A percentile compares a stretch with the other conserved stretches of the same genome.
Conservation (phyloP, 2,113 vertebrate genomes). For the Forbesichthys papilliferus region DNA sequence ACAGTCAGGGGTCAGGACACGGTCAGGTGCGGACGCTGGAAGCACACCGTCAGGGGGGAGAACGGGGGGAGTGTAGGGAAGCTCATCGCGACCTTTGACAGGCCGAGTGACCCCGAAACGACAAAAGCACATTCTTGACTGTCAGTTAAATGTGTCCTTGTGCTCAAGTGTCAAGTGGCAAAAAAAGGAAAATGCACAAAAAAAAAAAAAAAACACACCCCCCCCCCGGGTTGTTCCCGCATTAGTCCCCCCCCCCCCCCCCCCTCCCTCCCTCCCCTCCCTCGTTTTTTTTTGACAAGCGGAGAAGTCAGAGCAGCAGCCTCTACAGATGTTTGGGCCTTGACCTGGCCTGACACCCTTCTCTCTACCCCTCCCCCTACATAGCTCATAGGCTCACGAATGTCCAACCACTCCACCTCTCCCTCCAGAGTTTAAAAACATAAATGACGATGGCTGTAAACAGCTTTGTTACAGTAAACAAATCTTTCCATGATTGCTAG, state of each 20-base stretch:
- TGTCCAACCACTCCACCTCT: too few relatives aligned
- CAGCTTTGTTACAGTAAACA: background rate
- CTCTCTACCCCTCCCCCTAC: too few relatives aligned
- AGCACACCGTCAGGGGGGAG: background rate
- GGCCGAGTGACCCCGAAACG: constrained; percentile 51
- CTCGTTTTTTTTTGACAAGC: constrained; percentile 5
- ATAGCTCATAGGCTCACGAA: too few relatives aligned
- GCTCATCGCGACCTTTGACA: constrained; percentile 59
- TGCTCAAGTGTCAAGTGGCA: background rate
- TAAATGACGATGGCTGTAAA: background rate
- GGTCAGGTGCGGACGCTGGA: constrained; percentile 65
- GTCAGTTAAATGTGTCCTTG: constrained; percentile 35
- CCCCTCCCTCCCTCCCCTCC: constrained; percentile 21
- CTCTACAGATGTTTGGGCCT: background rate
- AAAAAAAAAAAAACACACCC: background rate
- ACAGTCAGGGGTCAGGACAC: constrained; percentile 7
- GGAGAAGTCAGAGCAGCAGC: background rate
- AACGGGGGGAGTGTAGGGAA: background rate
- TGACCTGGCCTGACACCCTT: background rate
- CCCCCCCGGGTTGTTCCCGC: constrained; percentile 58
- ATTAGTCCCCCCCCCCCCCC: constrained; percentile 46
- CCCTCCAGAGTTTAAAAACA: too few relatives aligned
- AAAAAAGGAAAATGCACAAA: background rate
- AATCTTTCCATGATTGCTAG: constrained; percentile 2
- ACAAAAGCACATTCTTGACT: constrained; percentile 67